Evolutionary conservation across 2,113 vertebrate species (phyloP), one percentile per base, ranked within the genome.

Genomic region (Oryzias celebensis): DNA sequence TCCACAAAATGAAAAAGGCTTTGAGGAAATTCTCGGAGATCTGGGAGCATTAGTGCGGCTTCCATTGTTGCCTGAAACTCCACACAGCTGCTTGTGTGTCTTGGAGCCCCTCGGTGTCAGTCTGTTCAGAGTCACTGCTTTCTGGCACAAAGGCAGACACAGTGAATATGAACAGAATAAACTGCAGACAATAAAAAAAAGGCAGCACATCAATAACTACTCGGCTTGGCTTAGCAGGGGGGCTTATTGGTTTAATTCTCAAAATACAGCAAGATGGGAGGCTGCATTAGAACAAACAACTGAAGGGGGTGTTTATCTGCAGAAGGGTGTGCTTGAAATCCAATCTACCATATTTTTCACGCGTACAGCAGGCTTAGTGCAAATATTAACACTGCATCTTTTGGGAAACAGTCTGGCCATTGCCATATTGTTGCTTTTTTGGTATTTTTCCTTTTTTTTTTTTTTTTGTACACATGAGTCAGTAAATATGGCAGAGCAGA

Each of bases 171-270:
- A 87, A 73, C 78, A 54, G 78, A 86, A 82, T 77, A 84, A 82
- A 82, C 82, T 82, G 70, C 71, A 82, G 75, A 79, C 73, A 81
- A 79, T 75, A 76, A 81, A 78, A 77, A 71, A 28, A 28, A 73
- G 54, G 68, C 74, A 67, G 67, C 75, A 80, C 85, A 81, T 86
- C 85, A 84, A 86, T 86, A 88, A 82, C 73, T 48, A 76, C 77
- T 71, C 44, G 77, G 65, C 71, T 58, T 65, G 64, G 83, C 62
- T 78, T 72, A 74, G 82, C 65, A 54, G 60, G 80, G 78, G 78
- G 65, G 65, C 73, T 85, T 83, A 90, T 87, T 82, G 85, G 86
- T 85, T 85, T 86, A 85, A 86, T 85, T 87, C 77, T 78, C 51
- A 83, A 78, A 86, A 78, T 80, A 85, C 76, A 81, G 72, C 17